Base-by-base conservation (phyloP, 2,797 vertebrate genomes). In the Hapalemur alaotrensis region DNA sequence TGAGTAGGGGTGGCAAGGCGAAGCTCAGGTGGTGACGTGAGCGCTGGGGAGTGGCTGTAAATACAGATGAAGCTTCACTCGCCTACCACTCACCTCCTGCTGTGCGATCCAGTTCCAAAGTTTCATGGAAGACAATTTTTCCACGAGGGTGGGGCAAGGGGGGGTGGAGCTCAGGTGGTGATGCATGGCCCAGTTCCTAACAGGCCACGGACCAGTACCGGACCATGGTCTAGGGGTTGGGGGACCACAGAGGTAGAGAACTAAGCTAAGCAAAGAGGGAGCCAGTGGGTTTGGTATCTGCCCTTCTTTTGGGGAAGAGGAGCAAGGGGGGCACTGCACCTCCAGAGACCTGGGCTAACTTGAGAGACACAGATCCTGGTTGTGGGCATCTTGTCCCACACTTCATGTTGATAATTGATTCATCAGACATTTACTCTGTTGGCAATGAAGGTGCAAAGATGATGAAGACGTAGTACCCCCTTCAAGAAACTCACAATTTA, bases 1-100 rank as follows among this genome's bases (percentile, higher is more conserved):
- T 12, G 25, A 59, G 57, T 4, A 15, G 0, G 57, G 57, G 11
- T 28, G 25, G 57, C 1, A 3, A 57, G 23, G 54, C 0, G 0
- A 10, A 28, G 57, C 57, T 59, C 57, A 59, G 57, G 25, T 28
- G 25, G 23, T 59, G 57, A 12, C 9, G 9, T 57, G 54, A 57
- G 23, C 9, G 4, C 8, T 57, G 54, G 54, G 54, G 54, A 57
- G 23, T 1, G 4, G 22, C 54, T 57, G 10, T 57, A 57, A 57
- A 57, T 57, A 57, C 54, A 57, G 54, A 4, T 25, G 54, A 57
- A 57, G 9, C 54, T 57, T 57, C 8, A 4, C 22, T 57, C 54
- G 0, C 54, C 54, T 23, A 57, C 54, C 54, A 25, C 23, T 57
- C 23, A 23, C 23, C 54, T 57, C 54, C 54, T 57, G 54, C 54